Conservation (phyloP, 1,140 invertebrate genomes). For the Micrasema longulum region DNA sequence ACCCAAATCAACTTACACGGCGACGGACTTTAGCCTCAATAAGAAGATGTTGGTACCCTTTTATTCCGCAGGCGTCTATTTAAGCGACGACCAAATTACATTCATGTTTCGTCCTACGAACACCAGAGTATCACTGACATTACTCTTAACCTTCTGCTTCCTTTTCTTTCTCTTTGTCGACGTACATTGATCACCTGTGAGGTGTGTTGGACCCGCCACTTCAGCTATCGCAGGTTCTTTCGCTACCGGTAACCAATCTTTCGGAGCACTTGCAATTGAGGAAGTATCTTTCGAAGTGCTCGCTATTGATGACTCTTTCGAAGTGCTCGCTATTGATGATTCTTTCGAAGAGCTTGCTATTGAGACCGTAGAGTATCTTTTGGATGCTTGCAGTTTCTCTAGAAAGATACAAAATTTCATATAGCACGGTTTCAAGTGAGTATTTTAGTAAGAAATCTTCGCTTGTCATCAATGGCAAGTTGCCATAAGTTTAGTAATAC, state of each 20-base stretch:
- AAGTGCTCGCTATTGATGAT: background rate
- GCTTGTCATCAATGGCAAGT: too few relatives aligned
- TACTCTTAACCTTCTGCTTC: conserved; percentile 51
- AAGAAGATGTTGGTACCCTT: conserved; percentile 27
- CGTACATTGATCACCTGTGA: conserved; percentile 44
- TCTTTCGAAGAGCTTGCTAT: conserved; percentile 5
- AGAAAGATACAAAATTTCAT: background rate
- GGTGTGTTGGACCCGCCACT: conserved; percentile 7
- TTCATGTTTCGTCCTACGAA: conserved; percentile 51
- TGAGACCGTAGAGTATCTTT: conserved; percentile 11
- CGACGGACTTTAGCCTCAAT: conserved; percentile 1
- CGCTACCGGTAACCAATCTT: too few relatives aligned
- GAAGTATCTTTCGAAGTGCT: background rate
- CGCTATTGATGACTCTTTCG: too few relatives aligned
- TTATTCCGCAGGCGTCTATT: conserved; percentile 28
- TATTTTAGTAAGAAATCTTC: too few relatives aligned
- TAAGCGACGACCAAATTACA: conserved; percentile 47
- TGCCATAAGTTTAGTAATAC: too few relatives aligned
- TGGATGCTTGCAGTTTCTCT: conserved; percentile 28
- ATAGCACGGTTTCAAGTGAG: too few relatives aligned
- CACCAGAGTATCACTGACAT: conserved; percentile 44
- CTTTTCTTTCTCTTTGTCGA: conserved; percentile 44
- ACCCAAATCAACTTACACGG: conserved; percentile 4
- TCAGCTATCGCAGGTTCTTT: background rate
- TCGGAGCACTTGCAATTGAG: background rate